phyloP scores from a whole-genome alignment of 2,113 vertebrate genomes.

The Guaruba guarouba region DNA sequence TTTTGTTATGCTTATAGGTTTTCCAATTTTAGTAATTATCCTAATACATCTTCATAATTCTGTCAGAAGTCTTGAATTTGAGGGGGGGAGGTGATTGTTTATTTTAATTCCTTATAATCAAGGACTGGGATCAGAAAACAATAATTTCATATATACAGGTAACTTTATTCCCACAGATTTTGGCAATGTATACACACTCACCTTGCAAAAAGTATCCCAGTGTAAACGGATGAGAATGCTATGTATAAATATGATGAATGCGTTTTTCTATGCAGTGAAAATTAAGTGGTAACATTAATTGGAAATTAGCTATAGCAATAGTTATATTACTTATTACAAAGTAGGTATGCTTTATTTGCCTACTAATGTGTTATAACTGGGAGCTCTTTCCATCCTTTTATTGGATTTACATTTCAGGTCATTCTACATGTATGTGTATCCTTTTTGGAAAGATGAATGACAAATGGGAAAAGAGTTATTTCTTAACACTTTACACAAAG shows the following conservation, averaged over 20 bases:
- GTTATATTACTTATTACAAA: background rate
- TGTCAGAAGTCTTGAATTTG: background rate
- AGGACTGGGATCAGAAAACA: background rate
- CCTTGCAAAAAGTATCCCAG: background rate
- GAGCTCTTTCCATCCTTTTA: background rate
- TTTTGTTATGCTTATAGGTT: background rate
- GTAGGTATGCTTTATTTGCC: background rate
- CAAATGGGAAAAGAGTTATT: background rate
- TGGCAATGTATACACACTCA: background rate
- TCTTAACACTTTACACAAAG: background rate
- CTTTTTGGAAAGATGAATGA: background rate
- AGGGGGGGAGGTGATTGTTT: background rate
- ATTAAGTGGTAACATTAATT: background rate
- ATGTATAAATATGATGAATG: background rate
- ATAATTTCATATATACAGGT: background rate
- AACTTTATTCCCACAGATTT: background rate
- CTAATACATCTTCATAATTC: background rate
- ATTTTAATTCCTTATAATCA: background rate
- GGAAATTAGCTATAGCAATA: background rate
- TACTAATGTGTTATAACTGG: background rate
- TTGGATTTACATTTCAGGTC: background rate
- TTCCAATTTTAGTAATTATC: background rate
- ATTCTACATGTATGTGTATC: background rate
- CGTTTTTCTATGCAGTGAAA: background rate
- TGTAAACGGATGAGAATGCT: background rate